Evolutionary conservation across 2,797 vertebrate species (phyloP).

Genomic region (Cuniculus paca): DNA sequence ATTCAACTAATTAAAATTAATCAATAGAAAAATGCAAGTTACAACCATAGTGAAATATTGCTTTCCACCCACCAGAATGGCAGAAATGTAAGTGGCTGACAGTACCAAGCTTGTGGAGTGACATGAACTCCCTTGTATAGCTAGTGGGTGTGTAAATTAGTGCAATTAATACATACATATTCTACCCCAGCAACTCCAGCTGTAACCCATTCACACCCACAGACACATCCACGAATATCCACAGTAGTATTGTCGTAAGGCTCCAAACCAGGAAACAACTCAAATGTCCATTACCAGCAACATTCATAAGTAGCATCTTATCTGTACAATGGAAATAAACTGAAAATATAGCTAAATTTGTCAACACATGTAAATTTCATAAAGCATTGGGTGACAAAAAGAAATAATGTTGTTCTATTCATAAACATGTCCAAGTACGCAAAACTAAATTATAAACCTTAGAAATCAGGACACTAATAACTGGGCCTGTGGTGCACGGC

Average conservation of each 20-base stretch:
- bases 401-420: background rate
- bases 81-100: background rate
- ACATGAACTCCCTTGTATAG: background rate
- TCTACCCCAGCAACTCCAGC: background rate
- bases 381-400: background rate
- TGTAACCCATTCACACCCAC: background rate
- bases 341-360: background rate
- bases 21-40: conserved; percentile 30
- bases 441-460: background rate
- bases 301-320: background rate
- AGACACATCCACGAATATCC: background rate
- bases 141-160: background rate
- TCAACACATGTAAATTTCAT: background rate
- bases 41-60: background rate
- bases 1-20: background rate
- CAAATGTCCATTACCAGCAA: background rate
- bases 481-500: no score
- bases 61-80: background rate
- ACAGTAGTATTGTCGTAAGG: background rate
- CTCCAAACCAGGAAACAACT: background rate
- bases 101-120: background rate
- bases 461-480: background rate
- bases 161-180: background rate
- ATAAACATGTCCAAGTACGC: background rate
- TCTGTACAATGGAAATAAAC: background rate